Evolutionary conservation across 2,888 invertebrate species (phyloP), one percentile per base, ranked within the genome.

Genomic region (Philonicus albiceps): DNA sequence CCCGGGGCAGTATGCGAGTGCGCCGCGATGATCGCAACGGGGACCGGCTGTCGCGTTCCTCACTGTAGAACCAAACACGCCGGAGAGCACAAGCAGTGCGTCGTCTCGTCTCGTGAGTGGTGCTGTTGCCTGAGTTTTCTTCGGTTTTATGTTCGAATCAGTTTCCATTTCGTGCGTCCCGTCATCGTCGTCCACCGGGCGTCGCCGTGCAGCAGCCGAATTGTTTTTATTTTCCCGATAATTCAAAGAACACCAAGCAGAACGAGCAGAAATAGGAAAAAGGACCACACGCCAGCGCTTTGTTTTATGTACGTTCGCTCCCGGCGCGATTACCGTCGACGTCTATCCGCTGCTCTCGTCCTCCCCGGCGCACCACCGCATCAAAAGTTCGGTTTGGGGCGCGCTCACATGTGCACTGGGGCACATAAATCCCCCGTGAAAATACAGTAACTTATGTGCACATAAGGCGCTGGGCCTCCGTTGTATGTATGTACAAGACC

Each of bases 51-150:
- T 22, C 11, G 34, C 37, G 76, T 19, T 34, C 13, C 13, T 43
- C 86, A 80, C 55, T 86, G 78, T 72, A 72, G 86, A 86, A 86
- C 64, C 64, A 80, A 86, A 86, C 78, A 86, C 78, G 86, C 78
- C 78, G 86, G 55, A 40, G 76, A 86, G 64, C 72, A 78, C 75
- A 43, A 85, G 74, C 89, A 89, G 90, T 89, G 89, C 89, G 89
- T 89, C 89, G 90, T 89, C 88, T 89, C 88, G 87, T 89, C 88
- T 88, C 88, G 88, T 88, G 88, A 88, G 89, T 89, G 88, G 88
- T 86, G 88, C 88, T 87, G 87, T 89, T 87, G 88, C 87, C 88
- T 85, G 64, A 74, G 80, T 86, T 86, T 86, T 78, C 80, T 87
- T 86, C 84, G 84, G 84, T 86, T 86, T 76, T 86, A 64, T 86